These are phyloP conservation scores for Myotis myotis DNA, from an alignment of 2,797 vertebrate species.

Conservation along the genomic window DNA sequence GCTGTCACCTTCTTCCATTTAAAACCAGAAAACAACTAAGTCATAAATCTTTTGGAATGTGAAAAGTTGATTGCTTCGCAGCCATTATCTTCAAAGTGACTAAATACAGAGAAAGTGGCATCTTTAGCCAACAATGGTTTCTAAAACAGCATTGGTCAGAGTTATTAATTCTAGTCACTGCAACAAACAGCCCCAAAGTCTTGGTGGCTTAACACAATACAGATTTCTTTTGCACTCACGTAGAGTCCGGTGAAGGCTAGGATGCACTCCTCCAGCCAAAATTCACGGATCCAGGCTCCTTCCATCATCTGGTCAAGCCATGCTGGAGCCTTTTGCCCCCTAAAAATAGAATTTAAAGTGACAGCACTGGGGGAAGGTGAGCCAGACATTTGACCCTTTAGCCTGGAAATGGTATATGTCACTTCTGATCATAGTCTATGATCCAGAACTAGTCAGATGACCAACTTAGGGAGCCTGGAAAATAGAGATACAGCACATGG, in stretches of 20 bases:
- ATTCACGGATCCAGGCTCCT: neutral
- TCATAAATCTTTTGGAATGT: conserved; percentile 27
- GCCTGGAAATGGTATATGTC: neutral
- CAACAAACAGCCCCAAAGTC: neutral
- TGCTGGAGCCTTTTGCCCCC: neutral
- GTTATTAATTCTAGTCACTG: neutral
- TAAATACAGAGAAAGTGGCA: neutral
- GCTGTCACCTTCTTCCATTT: neutral
- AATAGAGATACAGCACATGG: neutral
- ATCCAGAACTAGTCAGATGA: neutral
- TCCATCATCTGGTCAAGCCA: neutral
- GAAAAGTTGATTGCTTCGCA: neutral
- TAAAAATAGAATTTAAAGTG: neutral
- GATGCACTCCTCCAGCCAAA: neutral
- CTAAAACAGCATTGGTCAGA: neutral
- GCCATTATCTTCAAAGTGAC: conserved; percentile 4
- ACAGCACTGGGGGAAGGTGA: neutral
- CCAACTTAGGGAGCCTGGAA: neutral
- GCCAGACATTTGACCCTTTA: neutral
- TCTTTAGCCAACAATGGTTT: neutral
- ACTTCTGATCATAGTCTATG: neutral
- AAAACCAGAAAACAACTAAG: neutral
- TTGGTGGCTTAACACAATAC: neutral
- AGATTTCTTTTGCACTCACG: neutral
- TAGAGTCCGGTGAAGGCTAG: neutral